These are phyloP conservation scores for Tor tambroides DNA, from an alignment of 2,113 vertebrate species.

Conservation along the genomic window DNA sequence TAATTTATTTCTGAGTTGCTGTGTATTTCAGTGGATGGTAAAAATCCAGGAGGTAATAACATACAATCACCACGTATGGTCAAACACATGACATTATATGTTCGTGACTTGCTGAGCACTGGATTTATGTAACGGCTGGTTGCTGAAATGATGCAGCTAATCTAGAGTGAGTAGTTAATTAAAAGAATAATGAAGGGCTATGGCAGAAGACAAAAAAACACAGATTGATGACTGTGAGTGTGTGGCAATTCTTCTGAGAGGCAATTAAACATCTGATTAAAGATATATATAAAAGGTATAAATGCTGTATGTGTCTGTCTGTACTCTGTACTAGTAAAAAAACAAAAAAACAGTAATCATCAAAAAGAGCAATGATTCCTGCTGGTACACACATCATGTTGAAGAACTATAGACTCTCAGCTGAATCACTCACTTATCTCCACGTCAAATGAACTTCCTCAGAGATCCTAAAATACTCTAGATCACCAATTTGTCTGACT, in stretches of 20 bases:
- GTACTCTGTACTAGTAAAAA: too few species aligned
- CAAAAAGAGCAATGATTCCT: not conserved
- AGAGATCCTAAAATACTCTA: constrained; percentile 1
- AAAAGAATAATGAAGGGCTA: not conserved
- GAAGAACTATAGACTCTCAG: not conserved
- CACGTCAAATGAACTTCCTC: not conserved
- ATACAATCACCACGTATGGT: not conserved
- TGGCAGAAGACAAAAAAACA: not conserved
- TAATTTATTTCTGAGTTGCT: not conserved
- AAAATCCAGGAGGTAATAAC: constrained; percentile 7
- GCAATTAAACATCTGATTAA: constrained; percentile 1
- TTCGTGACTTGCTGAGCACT: too few species aligned
- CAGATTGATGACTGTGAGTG: not conserved
- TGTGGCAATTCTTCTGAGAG: not conserved
- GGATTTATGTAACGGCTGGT: not conserved
- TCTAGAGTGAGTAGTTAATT: not conserved
- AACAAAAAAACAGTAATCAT: not conserved
- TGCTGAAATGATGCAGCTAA: constrained; percentile 1
- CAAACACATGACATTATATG: not conserved
- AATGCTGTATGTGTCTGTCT: not conserved
- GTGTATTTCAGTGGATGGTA: not conserved
- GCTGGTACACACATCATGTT: not conserved
- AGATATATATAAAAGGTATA: not conserved
- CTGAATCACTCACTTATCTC: not conserved
- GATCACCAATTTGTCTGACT: constrained; percentile 4